Evolutionary conservation across 2,888 invertebrate species (phyloP).

Genomic region (Dolichomitus sp.): DNA sequence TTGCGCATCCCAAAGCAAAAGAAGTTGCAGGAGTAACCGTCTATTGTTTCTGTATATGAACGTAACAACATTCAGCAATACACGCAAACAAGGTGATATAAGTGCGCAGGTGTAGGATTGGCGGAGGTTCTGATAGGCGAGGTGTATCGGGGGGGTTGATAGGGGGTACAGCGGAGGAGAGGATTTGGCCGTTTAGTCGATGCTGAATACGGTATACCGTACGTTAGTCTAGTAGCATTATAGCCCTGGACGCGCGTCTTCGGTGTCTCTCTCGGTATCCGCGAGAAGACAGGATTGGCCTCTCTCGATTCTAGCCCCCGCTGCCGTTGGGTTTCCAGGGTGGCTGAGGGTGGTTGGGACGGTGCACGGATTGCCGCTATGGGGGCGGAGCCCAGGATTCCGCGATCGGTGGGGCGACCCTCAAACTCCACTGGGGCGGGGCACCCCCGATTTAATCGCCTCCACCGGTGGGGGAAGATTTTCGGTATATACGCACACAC

Average conservation of each 20-base stretch:
- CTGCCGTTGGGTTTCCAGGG: constrained; percentile 50
- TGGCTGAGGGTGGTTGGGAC: constrained; percentile 31
- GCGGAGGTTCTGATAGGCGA: constrained; percentile 17
- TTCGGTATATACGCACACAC: constrained; percentile 49
- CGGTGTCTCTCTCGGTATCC: constrained; percentile 5
- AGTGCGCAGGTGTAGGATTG: constrained; percentile 44
- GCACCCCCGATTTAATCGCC: constrained; percentile 76
- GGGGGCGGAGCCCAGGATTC: constrained; percentile 67
- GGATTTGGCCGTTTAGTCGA: constrained; percentile 46
- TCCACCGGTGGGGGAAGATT: constrained; percentile 58
- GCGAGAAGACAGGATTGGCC: constrained; percentile 56
- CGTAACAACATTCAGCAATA: neutral
- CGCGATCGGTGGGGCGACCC: constrained; percentile 65
- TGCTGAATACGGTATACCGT: constrained; percentile 29
- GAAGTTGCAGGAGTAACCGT: neutral
- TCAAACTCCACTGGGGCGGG: constrained; percentile 72
- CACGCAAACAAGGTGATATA: constrained; percentile 23
- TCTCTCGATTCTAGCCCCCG: constrained; percentile 37
- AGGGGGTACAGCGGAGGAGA: constrained; percentile 1
- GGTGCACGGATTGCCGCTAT: constrained; percentile 64
- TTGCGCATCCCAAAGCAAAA: constrained; percentile 1
- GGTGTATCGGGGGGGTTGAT: neutral
- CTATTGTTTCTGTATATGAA: constrained; percentile 9
- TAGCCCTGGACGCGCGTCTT: constrained; percentile 24
- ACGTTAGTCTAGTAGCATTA: constrained; percentile 9